A percentile compares a stretch with the other conserved stretches of the same genome.
phyloP scores from a whole-genome alignment of 2,888 invertebrate species.

The Smittia sp. region DNA sequence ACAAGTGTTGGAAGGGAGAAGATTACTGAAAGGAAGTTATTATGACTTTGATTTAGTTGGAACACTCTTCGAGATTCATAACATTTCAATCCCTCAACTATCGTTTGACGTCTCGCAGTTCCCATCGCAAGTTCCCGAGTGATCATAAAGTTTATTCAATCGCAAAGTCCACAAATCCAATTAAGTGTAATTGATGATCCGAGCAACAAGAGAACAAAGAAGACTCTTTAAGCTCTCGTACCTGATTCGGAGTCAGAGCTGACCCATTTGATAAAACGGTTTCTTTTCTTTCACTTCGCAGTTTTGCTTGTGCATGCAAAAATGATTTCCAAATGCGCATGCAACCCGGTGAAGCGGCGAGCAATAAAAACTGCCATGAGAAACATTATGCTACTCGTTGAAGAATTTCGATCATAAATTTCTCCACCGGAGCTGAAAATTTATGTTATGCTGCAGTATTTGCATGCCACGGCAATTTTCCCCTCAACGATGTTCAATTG shows the following conservation, averaged over 20 bases:
- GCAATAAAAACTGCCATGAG: neutral
- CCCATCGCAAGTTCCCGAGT: no score
- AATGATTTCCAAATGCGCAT: neutral
- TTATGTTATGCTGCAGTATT: neutral
- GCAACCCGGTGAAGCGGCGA: neutral
- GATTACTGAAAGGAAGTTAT: no score
- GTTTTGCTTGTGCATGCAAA: neutral
- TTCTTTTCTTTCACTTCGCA: neutral
- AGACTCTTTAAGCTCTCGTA: neutral
- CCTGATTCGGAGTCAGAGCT: neutral
- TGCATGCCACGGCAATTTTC: neutral
- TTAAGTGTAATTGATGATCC: slow-evolving; percentile 25
- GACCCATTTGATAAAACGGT: neutral
- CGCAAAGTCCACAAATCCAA: slow-evolving; percentile 7
- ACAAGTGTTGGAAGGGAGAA: no score
- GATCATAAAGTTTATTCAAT: neutral
- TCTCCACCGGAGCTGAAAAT: neutral
- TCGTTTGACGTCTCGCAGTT: no score
- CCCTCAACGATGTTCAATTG: neutral
- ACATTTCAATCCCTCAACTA: no score
- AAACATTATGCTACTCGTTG: slow-evolving; percentile 24
- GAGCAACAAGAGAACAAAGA: neutral
- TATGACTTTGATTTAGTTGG: no score
- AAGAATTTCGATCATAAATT: slow-evolving; percentile 32
- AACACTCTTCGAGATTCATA: no score